Conservation (phyloP, 2,888 invertebrate genomes). For the Eilema sororculum region DNA sequence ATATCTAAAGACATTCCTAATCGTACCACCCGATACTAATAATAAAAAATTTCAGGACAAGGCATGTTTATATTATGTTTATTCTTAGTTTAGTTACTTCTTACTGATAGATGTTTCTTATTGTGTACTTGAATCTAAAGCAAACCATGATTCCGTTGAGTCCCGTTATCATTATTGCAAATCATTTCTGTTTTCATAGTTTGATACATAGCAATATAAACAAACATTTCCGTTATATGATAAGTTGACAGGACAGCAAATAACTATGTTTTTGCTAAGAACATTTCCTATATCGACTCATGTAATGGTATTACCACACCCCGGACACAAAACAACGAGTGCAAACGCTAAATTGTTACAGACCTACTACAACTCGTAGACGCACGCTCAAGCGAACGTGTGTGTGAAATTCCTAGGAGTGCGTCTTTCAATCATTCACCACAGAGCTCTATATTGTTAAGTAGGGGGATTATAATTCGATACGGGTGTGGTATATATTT, state of each 20-base stretch:
- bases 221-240: background rate
- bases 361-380: no score
- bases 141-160: no score
- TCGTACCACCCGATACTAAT: no score
- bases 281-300: background rate
- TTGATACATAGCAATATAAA: background rate
- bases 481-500: no score
- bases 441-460: background rate
- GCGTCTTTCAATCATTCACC: background rate
- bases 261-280: background rate
- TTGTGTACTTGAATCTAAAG: no score
- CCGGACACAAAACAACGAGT: background rate
- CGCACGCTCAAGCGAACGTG: no score
- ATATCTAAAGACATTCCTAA: background rate
- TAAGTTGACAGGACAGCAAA: background rate
- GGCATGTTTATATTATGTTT: background rate
- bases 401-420: no score
- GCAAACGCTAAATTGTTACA: background rate
- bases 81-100: background rate
- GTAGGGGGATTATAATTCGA: background rate
- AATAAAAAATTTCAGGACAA: background rate
- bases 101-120: no score
- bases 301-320: background rate
- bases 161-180: no score
- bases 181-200: no score